phyloP scores from a whole-genome alignment of 23 tunicate genomes.

The Ciona savignyi region DNA sequence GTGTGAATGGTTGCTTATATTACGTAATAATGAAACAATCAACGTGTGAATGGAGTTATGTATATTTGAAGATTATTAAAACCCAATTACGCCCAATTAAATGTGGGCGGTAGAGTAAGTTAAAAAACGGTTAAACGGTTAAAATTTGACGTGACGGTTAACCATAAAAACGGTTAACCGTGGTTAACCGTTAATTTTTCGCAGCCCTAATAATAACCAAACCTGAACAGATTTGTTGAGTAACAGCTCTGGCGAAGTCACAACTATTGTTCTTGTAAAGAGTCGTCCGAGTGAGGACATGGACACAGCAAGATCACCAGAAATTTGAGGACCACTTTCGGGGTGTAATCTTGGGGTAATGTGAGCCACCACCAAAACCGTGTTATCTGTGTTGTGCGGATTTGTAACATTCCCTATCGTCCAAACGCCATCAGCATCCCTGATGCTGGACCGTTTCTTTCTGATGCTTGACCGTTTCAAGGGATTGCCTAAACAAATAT shows the following conservation, averaged over 20 bases:
- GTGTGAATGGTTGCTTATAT: no score
- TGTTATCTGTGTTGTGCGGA: background rate
- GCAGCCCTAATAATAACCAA: background rate
- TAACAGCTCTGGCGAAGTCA: background rate
- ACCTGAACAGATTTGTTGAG: background rate
- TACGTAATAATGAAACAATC: no score
- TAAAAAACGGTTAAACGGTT: no score
- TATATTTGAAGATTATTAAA: no score
- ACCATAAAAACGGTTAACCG: no score
- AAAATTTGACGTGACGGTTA: no score
- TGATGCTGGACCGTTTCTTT: background rate
- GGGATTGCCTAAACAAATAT: no score
- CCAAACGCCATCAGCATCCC: background rate
- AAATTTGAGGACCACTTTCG: background rate
- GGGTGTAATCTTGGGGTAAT: background rate
- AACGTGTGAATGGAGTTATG: no score
- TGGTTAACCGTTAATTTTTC: no score
- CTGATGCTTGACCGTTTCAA: no score
- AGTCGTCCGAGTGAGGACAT: background rate
- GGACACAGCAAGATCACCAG: background rate
- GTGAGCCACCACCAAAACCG: background rate
- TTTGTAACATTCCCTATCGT: background rate
- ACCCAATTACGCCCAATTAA: no score
- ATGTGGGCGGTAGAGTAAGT: no score
- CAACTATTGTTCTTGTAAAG: background rate